These are phyloP conservation scores for Nycticorax nycticorax DNA, from an alignment of 2,113 vertebrate genomes.

Conservation along the genomic window DNA sequence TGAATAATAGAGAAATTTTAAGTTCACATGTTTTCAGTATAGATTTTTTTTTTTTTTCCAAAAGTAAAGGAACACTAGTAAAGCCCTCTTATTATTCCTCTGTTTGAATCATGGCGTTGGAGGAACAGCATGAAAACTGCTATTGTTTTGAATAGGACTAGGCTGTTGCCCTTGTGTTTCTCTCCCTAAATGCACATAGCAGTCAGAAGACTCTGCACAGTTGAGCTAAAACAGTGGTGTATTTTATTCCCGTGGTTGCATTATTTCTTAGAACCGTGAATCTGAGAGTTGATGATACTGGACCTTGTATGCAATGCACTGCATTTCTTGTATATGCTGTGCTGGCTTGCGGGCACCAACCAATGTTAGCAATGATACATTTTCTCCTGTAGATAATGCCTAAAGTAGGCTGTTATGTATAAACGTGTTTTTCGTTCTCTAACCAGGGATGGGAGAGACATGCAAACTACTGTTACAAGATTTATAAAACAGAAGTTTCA, in stretches of 20 bases:
- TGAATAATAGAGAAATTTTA: background rate
- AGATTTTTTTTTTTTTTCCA: background rate
- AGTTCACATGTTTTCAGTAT: background rate
- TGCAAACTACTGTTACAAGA: slow-evolving; percentile 86
- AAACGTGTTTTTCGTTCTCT: background rate
- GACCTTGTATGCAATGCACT: background rate
- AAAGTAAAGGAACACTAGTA: background rate
- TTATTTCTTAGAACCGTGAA: background rate
- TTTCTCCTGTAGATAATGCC: background rate
- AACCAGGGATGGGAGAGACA: slow-evolving; percentile 88
- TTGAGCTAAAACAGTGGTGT: background rate
- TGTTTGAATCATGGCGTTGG: background rate
- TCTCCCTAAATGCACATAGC: background rate
- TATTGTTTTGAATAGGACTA: slow-evolving; percentile 24
- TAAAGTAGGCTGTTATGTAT: background rate
- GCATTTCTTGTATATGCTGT: background rate
- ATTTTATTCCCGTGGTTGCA: background rate
- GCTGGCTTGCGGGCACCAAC: background rate
- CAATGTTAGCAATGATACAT: background rate
- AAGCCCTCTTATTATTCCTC: background rate
- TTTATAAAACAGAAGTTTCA: slow-evolving; percentile 74
- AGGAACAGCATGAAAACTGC: slow-evolving; percentile 35
- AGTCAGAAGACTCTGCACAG: slow-evolving; percentile 7
- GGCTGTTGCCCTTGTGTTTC: slow-evolving; percentile 10
- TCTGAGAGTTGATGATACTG: slow-evolving; percentile 1